phyloP scores from a whole-genome alignment of 2,888 invertebrate species.

The Mimas tiliae region DNA sequence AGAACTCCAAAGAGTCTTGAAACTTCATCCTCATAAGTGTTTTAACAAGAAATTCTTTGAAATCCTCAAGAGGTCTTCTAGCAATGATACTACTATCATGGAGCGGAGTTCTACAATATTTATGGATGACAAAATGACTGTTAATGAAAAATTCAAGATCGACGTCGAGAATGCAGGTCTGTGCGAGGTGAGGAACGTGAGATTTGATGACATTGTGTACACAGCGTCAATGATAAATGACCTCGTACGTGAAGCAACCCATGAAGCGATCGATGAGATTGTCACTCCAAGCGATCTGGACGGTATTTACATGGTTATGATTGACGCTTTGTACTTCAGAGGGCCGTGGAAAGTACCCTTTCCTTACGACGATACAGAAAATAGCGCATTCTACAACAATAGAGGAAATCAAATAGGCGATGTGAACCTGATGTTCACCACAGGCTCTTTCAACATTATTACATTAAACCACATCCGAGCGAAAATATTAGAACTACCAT shows the following conservation, averaged over 20 bases:
- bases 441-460: constrained; percentile 48
- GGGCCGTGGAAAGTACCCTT: constrained; percentile 65
- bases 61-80: constrained; percentile 47
- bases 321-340: constrained; percentile 72
- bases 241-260: constrained; percentile 58
- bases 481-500: constrained; percentile 66
- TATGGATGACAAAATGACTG: constrained; percentile 50
- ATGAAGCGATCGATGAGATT: constrained; percentile 64
- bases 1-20: constrained; percentile 58
- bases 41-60: constrained; percentile 66
- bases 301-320: constrained; percentile 52
- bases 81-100: constrained; percentile 47
- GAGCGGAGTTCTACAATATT: constrained; percentile 63
- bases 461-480: constrained; percentile 51
- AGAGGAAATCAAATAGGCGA: constrained; percentile 56
- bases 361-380: constrained; percentile 54
- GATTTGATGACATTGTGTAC: constrained; percentile 49
- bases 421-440: constrained; percentile 64
- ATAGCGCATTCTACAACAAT: constrained; percentile 61
- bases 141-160: constrained; percentile 50
- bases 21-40: constrained; percentile 57
- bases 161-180: constrained; percentile 48
- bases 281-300: constrained; percentile 59
- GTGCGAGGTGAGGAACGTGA: constrained; percentile 50
- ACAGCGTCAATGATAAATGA: constrained; percentile 62